phyloP scores from a whole-genome alignment of 2,113 vertebrate species.

The Platichthys flesus region DNA sequence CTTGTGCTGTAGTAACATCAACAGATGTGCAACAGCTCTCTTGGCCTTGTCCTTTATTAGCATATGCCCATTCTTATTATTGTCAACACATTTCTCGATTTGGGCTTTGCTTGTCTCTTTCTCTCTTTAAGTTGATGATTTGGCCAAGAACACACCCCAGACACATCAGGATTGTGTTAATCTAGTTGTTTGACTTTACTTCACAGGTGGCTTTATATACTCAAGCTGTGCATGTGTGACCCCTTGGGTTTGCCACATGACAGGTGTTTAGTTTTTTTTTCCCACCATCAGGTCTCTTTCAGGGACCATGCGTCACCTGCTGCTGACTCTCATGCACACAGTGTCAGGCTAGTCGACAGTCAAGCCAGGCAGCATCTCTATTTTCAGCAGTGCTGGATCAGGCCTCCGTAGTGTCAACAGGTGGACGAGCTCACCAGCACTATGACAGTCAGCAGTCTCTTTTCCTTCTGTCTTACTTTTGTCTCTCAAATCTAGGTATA shows the following conservation, averaged over 20 bases:
- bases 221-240: too few relatives aligned
- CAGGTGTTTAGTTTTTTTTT: background rate
- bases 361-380: slow-evolving; percentile 38
- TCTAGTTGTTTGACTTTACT: too few relatives aligned
- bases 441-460: slow-evolving; percentile 17
- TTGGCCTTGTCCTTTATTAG: background rate
- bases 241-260: background rate
- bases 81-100: background rate
- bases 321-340: slow-evolving; percentile 6
- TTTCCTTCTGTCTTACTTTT: background rate
- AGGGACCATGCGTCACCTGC: slow-evolving; percentile 10
- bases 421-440: slow-evolving; percentile 34
- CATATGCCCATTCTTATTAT: background rate
- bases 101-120: background rate
- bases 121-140: background rate
- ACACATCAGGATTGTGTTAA: background rate
- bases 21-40: background rate
- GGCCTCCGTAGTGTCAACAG: slow-evolving; percentile 52
- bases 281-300: slow-evolving; percentile 3
- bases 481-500: background rate
- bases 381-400: slow-evolving; percentile 51
- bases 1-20: background rate
- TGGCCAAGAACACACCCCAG: background rate
- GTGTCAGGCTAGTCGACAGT: slow-evolving; percentile 20
- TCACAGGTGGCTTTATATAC: too few relatives aligned